phyloP scores from a whole-genome alignment of 2,888 invertebrate genomes.

The Chesias legatella region DNA sequence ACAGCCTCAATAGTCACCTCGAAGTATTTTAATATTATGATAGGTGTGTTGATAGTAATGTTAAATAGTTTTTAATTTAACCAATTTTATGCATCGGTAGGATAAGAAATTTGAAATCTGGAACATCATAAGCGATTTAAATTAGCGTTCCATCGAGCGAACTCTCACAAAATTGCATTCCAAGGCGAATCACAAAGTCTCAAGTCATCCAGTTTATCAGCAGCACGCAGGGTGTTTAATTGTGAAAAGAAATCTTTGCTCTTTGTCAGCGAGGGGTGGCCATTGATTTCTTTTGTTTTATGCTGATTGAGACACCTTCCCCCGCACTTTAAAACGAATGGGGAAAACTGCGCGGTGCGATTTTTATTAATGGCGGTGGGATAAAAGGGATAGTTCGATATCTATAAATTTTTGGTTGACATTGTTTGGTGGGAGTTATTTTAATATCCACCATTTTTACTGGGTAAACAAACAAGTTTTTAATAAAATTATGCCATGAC shows the following conservation, averaged over 20 bases:
- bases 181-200: slow-evolving; percentile 38
- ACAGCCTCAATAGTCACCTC: no score
- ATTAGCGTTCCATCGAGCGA: neutral
- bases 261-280: slow-evolving; percentile 73
- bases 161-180: slow-evolving; percentile 10
- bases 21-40: no score
- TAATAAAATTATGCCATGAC: no score
- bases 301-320: slow-evolving; percentile 81
- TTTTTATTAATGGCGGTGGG: slow-evolving; percentile 33
- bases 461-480: no score
- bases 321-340: slow-evolving; percentile 70
- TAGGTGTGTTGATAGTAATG: no score
- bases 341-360: slow-evolving; percentile 45
- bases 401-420: slow-evolving; percentile 12
- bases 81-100: no score
- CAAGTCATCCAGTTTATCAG: slow-evolving; percentile 64
- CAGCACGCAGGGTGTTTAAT: slow-evolving; percentile 70
- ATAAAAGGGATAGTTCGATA: slow-evolving; percentile 19
- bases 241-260: slow-evolving; percentile 81
- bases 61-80: no score
- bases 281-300: slow-evolving; percentile 81
- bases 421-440: slow-evolving; percentile 6
- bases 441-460: no score
- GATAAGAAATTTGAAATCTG: no score
- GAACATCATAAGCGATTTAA: no score